phyloP scores from a whole-genome alignment of 30 jellyfish, hydroid and myxozoan species.

The Sanderia malayensis region DNA sequence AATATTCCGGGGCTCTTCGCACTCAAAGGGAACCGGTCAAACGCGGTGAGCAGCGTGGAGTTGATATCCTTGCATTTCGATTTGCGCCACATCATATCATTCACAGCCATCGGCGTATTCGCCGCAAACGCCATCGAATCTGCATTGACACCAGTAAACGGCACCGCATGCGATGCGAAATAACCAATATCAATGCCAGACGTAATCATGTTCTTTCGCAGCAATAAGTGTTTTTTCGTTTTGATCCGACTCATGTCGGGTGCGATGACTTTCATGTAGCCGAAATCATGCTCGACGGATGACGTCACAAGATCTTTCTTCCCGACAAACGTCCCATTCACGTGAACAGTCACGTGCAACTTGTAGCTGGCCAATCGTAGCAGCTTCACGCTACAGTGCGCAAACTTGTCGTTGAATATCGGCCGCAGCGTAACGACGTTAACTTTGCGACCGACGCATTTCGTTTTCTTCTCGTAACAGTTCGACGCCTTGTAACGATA shows the following conservation, averaged over 20 bases:
- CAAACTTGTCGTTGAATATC: slow-evolving; percentile 18
- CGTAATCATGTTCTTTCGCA: slow-evolving; percentile 15
- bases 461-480: slow-evolving; percentile 12
- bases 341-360: slow-evolving; percentile 21
- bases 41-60: neutral
- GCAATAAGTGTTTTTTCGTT: slow-evolving; percentile 20
- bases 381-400: slow-evolving; percentile 30
- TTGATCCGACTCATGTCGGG: slow-evolving; percentile 28
- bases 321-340: slow-evolving; percentile 1
- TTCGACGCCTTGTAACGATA: slow-evolving; percentile 10
- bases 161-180: neutral
- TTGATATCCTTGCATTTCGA: slow-evolving; percentile 25
- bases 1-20: slow-evolving; percentile 11
- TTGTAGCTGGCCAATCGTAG: slow-evolving; percentile 47
- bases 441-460: slow-evolving; percentile 20
- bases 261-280: slow-evolving; percentile 33
- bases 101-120: slow-evolving; percentile 23
- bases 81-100: slow-evolving; percentile 28
- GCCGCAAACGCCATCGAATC: slow-evolving; percentile 33
- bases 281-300: slow-evolving; percentile 28
- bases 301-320: slow-evolving; percentile 1
- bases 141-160: neutral
- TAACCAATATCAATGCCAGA: slow-evolving; percentile 23
- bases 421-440: slow-evolving; percentile 31
- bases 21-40: slow-evolving; percentile 21